Evolutionary conservation across 2,113 vertebrate species (phyloP).

Genomic region (Dryoscopus gambensis): DNA sequence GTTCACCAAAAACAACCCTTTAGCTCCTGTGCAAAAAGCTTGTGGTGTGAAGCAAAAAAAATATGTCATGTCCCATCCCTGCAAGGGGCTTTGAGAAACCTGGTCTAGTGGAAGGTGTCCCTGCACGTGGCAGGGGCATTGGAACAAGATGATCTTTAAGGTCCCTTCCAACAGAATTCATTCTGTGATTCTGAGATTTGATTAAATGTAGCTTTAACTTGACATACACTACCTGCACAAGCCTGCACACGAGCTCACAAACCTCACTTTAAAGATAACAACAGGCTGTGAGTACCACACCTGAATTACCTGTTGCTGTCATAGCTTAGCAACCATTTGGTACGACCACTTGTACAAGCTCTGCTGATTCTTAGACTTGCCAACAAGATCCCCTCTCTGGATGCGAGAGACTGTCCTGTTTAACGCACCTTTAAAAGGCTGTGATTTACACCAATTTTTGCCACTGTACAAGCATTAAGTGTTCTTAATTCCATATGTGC

Average conservation of each 20-base stretch:
- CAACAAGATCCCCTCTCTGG: neutral
- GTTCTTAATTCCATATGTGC: neutral
- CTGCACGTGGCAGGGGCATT: accelerated
- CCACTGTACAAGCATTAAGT: neutral
- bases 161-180: neutral
- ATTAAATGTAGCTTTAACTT: neutral
- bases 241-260: neutral
- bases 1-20: neutral
- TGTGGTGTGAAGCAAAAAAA: neutral
- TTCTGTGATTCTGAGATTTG: neutral
- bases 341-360: neutral
- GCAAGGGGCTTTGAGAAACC: neutral
- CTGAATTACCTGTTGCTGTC: neutral
- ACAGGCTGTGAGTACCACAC: neutral
- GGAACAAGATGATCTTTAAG: neutral
- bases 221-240: neutral
- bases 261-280: neutral
- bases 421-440: neutral
- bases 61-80: neutral
- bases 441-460: neutral
- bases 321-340: neutral
- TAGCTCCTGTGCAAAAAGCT: neutral
- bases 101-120: neutral
- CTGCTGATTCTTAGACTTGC: neutral
- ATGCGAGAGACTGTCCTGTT: neutral